Evolutionary conservation across 2,113 vertebrate species (phyloP).

Genomic region (Chlorodrepanis virens): DNA sequence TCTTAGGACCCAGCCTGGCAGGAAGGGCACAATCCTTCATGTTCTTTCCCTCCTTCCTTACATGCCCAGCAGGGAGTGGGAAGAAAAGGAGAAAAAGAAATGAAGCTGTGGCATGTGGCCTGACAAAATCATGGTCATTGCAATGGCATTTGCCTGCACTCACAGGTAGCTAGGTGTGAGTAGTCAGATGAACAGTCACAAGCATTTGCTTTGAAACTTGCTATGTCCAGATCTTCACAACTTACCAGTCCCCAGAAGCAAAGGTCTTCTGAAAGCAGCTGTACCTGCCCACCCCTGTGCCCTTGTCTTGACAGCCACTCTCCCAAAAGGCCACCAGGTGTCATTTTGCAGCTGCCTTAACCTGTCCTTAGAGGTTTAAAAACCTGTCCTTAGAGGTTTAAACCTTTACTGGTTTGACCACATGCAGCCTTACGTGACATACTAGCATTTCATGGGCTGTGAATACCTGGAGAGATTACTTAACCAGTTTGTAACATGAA

Average conservation of each 20-base stretch:
- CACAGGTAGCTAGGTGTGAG: not conserved
- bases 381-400: not conserved
- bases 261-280: not conserved
- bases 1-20: not conserved
- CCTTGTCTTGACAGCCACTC: fast-evolving
- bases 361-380: not conserved
- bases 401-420: not conserved
- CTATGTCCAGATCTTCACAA: not conserved
- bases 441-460: not conserved
- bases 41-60: not conserved
- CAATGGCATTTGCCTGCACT: not conserved
- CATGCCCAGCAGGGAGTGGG: not conserved
- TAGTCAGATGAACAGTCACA: not conserved
- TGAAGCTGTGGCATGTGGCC: not conserved
- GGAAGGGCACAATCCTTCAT: not conserved
- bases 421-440: not conserved
- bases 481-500: not conserved
- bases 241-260: not conserved
- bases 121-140: not conserved
- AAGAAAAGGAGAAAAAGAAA: not conserved
- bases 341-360: not conserved
- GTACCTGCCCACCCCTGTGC: too few species aligned
- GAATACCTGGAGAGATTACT: not conserved
- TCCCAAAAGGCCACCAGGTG: not conserved
- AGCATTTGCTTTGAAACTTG: not conserved